Percentiles rank a stretch among this genome's conserved stretches.
Conservation (phyloP, 37 sponge, comb jelly and placozoan species). For the Beroe ovata region DNA sequence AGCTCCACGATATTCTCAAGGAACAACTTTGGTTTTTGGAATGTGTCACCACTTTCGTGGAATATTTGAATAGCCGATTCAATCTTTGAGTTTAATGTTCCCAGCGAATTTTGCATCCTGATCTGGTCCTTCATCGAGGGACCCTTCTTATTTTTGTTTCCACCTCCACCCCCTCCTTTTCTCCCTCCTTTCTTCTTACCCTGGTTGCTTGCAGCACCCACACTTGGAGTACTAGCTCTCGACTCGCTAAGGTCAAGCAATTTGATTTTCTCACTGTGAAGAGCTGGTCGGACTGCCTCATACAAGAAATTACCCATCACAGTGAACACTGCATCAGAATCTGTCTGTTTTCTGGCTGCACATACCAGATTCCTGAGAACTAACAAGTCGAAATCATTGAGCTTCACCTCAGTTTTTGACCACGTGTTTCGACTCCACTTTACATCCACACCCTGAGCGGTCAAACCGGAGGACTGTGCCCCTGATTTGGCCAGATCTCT, state of each 20-base stretch:
- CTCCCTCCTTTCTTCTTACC: neutral
- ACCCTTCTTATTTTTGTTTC: neutral
- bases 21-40: neutral
- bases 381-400: conserved; percentile 23
- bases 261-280: conserved; percentile 12
- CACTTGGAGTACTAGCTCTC: conserved; percentile 52
- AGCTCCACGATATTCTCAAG: conserved; percentile 14
- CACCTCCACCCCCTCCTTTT: conserved; percentile 15
- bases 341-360: neutral
- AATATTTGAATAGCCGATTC: neutral
- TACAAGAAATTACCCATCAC: conserved; percentile 57
- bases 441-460: conserved; percentile 18
- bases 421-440: conserved; percentile 11
- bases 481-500: neutral
- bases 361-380: conserved; percentile 33
- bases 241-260: conserved; percentile 21
- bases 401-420: conserved; percentile 1
- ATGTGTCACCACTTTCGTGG: neutral
- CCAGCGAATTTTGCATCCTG: conserved; percentile 52
- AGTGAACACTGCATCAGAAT: neutral
- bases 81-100: conserved; percentile 19
- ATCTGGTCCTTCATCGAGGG: conserved; percentile 41
- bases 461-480: conserved; percentile 1
- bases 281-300: conserved; percentile 29
- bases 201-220: conserved; percentile 7